Evolutionary conservation across 1,140 invertebrate genomes (phyloP), one percentile per base, ranked within the genome.

Genomic region (Brachionus calyciflorus): DNA sequence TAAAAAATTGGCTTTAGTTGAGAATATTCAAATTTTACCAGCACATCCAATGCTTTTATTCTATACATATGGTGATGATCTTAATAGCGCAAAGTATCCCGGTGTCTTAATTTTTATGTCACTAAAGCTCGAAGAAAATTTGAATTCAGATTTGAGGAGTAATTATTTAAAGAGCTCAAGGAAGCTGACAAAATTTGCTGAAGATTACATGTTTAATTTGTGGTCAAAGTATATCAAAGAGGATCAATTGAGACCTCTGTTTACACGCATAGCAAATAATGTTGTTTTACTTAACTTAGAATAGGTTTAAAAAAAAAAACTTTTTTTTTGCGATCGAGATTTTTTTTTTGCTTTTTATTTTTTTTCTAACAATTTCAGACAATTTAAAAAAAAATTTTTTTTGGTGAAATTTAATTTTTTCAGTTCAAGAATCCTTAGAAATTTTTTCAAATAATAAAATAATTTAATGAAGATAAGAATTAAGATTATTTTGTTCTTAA

Each of bases 201-300:
- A 73, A 51, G 24, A 40, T 14, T 49, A 49, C 12, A 51, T 73
- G 51, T 73, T 51, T 73, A 51, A 73, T 33, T n/a, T 73, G n/a
- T 73, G 69, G 69, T 73, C 69, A 1, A 73, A 33, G 28, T 37
- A 17, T 26, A 73, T 73, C 3, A 17, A 37, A 30, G 69, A 73
- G 6, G 69, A 73, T 51, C 69, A 73, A 55, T 30, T 73, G 24
- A 37, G 5, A 73, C 69, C 69, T 3, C 17, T 73, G 24, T 73
- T 73, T 51, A 73, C 69, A 12, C 7, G 69, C 24, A 73, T 73
- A 12, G 69, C 69, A 12, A 73, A 73, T 19, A 73, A 73, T 55
- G 51, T 73, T 10, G 40, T 73, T 21, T 30, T 73, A 51, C 5
- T 73, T 14, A 73, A 73, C 17, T 14, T 6, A n/a, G 69, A 73